Evolutionary conservation across 2,113 vertebrate genomes (phyloP), one percentile per base, ranked within the genome.

Genomic region (Tetrax tetrax): DNA sequence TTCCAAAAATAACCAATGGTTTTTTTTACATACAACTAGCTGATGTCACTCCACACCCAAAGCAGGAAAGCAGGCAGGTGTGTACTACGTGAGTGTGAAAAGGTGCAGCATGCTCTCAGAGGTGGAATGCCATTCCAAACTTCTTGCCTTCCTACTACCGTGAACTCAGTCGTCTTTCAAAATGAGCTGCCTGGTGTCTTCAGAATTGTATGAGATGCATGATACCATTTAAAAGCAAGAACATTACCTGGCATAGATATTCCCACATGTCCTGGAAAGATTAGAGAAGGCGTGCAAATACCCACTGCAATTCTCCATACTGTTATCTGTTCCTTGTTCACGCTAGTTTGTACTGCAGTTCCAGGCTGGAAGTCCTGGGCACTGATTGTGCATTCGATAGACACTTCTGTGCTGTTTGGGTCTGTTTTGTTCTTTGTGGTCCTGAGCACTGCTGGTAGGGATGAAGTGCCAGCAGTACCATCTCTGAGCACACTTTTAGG

Each of bases 371-470:
- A 74, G 29, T 14, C 31, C 61, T 76, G 37, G 29, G 23, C 24
- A 14, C 77, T 60, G 33, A 31, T 51, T 61, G 24, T 60, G 13
- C 38, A 11, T 48, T 54, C 19, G 78, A 2, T n/a, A 63, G 78
- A 25, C 2, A 1, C 14, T 87, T 69, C 11, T 47, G 29, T 56
- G 25, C 28, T 4, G 1, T 43, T 24, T 1, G 3, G 3, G 2
- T 74, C 15, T 43, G 21, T 31, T 74, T 79, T 87, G 10, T 80
- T 81, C 28, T 14, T 56, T 37, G 17, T 79, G 28, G 28, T 57
- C 37, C n/a, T 48, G 33, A 61, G 35, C 27, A 28, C 41, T 86
- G 25, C 50, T 69, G 37, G n/a, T 66, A 1, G 2, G 29, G 21
- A 8, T 77, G 47, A 78, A 83, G 28, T 59, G 27, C 56, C 21